Evolutionary conservation across 2,888 invertebrate species (phyloP).

Genomic region (Argyra leucocephala): DNA sequence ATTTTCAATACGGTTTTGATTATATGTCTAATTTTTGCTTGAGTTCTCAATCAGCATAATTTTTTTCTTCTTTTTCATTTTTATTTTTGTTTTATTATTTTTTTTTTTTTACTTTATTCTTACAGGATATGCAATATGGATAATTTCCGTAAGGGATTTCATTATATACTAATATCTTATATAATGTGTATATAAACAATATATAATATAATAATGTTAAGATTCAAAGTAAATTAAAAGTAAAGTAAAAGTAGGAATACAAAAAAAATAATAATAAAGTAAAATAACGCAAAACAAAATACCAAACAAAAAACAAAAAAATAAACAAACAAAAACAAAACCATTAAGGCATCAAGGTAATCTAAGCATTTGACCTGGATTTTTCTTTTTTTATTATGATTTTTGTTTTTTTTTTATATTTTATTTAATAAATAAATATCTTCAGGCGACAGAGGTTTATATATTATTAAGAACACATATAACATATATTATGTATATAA

Average conservation of each 20-base stretch:
- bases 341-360: neutral
- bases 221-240: neutral
- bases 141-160: neutral
- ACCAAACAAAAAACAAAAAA: neutral
- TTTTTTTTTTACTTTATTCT: too few species aligned
- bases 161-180: neutral
- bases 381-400: neutral
- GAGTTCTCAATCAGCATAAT: neutral
- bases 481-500: too few species aligned
- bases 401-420: neutral
- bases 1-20: too few species aligned
- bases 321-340: neutral
- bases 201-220: neutral
- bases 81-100: too few species aligned
- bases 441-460: neutral
- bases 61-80: too few species aligned
- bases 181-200: neutral
- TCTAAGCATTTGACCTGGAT: constrained; percentile 1
- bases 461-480: neutral
- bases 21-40: too few species aligned
- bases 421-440: neutral
- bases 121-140: neutral
- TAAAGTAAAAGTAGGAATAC: neutral
- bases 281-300: neutral
- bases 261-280: neutral